Evolutionary conservation across 2,113 vertebrate genomes (phyloP), one percentile per base, ranked within the genome.

Genomic region (Anhinga rufa): DNA sequence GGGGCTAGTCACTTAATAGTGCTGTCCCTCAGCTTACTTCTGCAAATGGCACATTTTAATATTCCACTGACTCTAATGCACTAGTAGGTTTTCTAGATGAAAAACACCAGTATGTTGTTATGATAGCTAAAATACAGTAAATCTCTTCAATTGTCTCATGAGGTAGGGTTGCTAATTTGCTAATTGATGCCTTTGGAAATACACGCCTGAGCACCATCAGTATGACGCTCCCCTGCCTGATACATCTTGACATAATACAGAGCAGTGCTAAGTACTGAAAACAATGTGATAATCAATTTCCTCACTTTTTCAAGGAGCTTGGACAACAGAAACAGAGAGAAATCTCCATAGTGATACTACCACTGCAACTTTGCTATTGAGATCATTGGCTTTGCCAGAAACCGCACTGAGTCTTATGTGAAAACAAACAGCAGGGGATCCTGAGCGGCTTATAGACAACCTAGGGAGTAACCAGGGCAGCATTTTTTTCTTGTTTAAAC

Each of bases 351-450:
- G 65, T 22, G 22, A 81, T 80, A 28, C 69, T 91, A 74, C 51
- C 11, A 42, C 38, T 80, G 70, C 68, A 82, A 61, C 55, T 97
- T 88, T 91, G 40, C 75, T 93, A 42, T 65, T 74, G 95, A 96
- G 84, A 70, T 88, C 94, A 66, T 51, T 54, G 32, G 54, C 51
- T 65, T 88, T 90, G 70, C 76, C 68, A 84, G 65, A 80, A 81
- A 66, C 57, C 9, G 5, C 40, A 34, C 26, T 61, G 65, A 92
- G 79, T 64, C 42, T 84, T 96, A 61, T 69, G 26, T 70, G 83
- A 91, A 97, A 97, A 97, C 88, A 95, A 95, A 71, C 58, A 31
- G 82, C 58, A 60, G 91, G 91, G 74, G 86, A 86, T 90, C 82
- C 75, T 86, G 57, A 79, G 82, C 6, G 9, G 80, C 87, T 97